phyloP scores from a whole-genome alignment of 1,140 invertebrate genomes.

The Mycetomoellerius zeteki region DNA sequence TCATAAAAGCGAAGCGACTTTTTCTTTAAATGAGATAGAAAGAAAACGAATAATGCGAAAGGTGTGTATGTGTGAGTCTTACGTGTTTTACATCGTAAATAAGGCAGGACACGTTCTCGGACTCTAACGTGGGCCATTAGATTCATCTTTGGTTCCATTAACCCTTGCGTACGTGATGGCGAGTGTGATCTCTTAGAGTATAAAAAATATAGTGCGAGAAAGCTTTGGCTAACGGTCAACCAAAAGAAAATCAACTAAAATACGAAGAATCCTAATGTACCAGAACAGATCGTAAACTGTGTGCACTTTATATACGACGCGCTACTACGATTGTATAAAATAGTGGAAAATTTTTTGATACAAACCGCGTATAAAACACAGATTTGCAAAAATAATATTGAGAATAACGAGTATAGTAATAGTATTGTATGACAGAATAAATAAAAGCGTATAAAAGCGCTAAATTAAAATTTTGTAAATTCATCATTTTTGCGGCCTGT shows the following conservation, averaged over 20 bases:
- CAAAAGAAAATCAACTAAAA: conserved; percentile 30
- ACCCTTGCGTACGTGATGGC: conserved; percentile 66
- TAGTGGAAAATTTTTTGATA: not conserved
- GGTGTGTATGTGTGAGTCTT: not conserved
- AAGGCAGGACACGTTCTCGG: conserved; percentile 59
- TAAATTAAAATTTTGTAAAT: conserved; percentile 25
- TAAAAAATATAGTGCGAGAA: conserved; percentile 61
- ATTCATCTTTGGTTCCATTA: conserved; percentile 68
- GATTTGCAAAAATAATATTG: not conserved
- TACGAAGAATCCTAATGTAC: not conserved
- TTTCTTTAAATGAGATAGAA: conserved; percentile 1
- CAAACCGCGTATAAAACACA: not conserved
- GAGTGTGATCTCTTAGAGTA: conserved; percentile 24
- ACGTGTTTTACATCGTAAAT: conserved; percentile 60
- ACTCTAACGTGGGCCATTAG: conserved; percentile 46
- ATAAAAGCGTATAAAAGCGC: conserved; percentile 12
- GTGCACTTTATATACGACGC: not conserved
- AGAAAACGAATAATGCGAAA: conserved; percentile 47
- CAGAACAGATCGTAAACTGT: conserved; percentile 10
- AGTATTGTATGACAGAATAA: not conserved
- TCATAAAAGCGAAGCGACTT: conserved; percentile 54
- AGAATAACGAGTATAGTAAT: not conserved
- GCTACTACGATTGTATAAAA: not conserved
- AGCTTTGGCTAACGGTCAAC: conserved; percentile 53
- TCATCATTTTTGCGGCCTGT: not conserved